A percentile compares a stretch with the other conserved stretches of the same genome.
These are phyloP conservation scores for Cheiracanthium punctorium DNA, from an alignment of 2,888 invertebrate species.

Conservation along the genomic window DNA sequence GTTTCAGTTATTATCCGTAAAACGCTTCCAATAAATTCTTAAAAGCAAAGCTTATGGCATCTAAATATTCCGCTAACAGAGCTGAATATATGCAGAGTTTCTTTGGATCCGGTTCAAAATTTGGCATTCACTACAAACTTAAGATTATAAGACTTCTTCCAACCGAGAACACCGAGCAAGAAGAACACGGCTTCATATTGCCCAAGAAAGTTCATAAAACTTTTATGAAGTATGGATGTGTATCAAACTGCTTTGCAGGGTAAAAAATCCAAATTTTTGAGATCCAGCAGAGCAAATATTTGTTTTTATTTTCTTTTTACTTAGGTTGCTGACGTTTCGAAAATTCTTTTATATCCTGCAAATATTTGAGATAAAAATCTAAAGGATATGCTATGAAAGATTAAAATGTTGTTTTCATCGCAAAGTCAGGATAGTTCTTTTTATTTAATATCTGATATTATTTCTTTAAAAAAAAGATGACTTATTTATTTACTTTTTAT, in stretches of 20 bases:
- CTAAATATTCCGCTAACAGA: no score
- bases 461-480: no score
- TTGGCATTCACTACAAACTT: not conserved
- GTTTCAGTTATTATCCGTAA: no score
- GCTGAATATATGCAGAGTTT: no score
- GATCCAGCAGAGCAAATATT: not conserved
- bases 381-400: not conserved
- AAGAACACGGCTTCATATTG: not conserved
- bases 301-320: not conserved
- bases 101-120: not conserved
- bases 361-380: constrained; percentile 8
- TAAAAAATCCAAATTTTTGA: not conserved
- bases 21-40: no score
- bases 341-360: not conserved
- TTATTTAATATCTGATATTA: not conserved
- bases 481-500: no score
- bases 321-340: not conserved
- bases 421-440: not conserved
- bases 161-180: not conserved
- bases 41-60: no score
- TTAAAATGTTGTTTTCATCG: not conserved
- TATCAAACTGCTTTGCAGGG: not conserved
- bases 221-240: constrained; percentile 2
- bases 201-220: not conserved
- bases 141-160: not conserved